Base-by-base conservation (phyloP, 2,888 invertebrate species). In the Harpagoxenus sublaevis region DNA sequence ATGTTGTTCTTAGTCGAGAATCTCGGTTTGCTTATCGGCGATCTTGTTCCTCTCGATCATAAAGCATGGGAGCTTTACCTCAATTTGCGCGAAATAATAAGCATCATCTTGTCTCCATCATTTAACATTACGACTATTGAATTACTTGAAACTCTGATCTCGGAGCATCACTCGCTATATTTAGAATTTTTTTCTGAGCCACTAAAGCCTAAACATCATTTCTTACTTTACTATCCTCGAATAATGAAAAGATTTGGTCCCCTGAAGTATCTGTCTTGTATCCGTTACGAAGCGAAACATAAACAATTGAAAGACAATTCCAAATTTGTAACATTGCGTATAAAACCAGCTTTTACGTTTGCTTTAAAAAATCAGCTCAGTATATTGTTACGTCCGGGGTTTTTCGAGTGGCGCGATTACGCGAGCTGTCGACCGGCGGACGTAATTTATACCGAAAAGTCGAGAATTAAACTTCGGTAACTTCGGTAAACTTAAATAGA, bases 21-120 rank as follows among this genome's bases (percentile, higher is more conserved):
- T 83, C 73, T 89, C n/a, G 65, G 74, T 57, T 51, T 90, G 2
- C 85, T 89, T 12, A 79, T 86, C 68, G 87, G 90, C 18, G 70
- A 86, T 39, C 66, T 82, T 28, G 48, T 73, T n/a, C 57, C 73
- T 35, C 35, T 35, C 4, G 15, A 62, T 6, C 15, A 62, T 31
- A 15, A 60, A 31, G 6, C 35, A 31, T 62, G 60, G 15, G 60
- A 62, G 10, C 35, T 62, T 31, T 71, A 62, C 15, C 31, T 62
- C 10, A 62, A 2, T 35, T 62, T 62, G 5, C 65, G 79, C 51
- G 57, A 84, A 65, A 84, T 79, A 39, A 71, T 51, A 45, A 73
- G 31, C 15, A 73, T 82, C 4, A 57, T 71, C 39, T 45, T 81
- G 45, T 70, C 71, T 39, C 48, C 55, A 42, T 42, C 48, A 63